These are phyloP conservation scores for Columba livia DNA, from an alignment of 2,113 vertebrate species.

Conservation along the genomic window DNA sequence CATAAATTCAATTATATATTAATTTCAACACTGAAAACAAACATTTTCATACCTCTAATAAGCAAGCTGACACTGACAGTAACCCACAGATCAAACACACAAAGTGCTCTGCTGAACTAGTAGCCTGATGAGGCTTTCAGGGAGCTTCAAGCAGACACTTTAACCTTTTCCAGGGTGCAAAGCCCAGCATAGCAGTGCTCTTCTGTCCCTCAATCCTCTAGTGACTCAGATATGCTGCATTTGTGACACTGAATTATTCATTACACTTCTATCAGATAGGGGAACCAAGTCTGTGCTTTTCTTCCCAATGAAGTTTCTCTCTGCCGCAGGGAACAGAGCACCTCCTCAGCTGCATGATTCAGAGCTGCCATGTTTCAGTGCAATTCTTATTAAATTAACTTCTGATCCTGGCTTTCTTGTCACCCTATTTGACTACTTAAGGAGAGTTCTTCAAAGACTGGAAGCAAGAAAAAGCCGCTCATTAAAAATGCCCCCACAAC, in stretches of 20 bases:
- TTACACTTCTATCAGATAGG: neutral
- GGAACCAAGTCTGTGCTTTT: neutral
- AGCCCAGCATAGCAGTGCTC: neutral
- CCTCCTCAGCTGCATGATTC: neutral
- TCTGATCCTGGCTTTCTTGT: neutral
- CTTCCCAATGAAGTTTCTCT: neutral
- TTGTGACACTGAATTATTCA: neutral
- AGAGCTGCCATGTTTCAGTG: neutral
- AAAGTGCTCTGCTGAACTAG: neutral
- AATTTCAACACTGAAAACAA: neutral
- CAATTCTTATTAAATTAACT: neutral
- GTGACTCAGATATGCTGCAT: neutral
- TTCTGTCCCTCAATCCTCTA: neutral
- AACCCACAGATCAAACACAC: neutral
- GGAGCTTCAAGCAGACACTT: neutral
- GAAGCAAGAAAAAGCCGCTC: neutral
- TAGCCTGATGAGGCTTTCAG: neutral
- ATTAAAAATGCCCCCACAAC: neutral
- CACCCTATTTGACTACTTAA: neutral
- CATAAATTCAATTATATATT: neutral
- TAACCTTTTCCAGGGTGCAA: neutral
- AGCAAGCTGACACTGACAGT: neutral
- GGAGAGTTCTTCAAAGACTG: neutral
- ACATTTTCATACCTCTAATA: neutral
- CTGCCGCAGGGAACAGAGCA: neutral